These are phyloP conservation scores for Petrocephalus zakoni DNA, from an alignment of 2,113 vertebrate species.

Conservation along the genomic window DNA sequence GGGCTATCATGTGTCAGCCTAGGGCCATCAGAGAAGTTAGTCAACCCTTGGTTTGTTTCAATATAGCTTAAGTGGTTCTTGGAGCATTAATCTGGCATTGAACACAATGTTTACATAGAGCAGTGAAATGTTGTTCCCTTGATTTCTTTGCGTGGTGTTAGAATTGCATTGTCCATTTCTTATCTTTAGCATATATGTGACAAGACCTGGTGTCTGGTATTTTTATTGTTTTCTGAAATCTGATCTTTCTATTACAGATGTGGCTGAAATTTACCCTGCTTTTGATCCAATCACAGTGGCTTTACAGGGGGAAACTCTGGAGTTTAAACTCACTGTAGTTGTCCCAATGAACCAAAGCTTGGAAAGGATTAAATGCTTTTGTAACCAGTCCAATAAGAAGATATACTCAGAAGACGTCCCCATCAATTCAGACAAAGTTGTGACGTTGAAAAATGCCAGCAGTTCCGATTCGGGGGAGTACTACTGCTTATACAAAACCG, in stretches of 20 bases:
- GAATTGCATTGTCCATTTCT: not conserved
- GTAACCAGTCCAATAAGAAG: fast-evolving
- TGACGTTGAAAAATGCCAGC: not conserved
- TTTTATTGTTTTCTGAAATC: not conserved
- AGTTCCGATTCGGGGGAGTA: constrained; percentile 43
- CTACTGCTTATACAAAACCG: constrained; percentile 29
- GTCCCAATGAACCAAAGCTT: constrained; percentile 24
- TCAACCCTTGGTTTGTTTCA: not conserved
- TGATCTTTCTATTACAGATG: not conserved
- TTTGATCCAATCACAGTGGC: constrained; percentile 37
- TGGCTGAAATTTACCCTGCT: not conserved
- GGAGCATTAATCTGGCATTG: not conserved
- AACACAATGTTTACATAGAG: not conserved
- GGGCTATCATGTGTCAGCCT: not conserved
- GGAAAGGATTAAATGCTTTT: not conserved
- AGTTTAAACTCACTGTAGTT: fast-evolving
- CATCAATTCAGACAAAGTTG: fast-evolving
- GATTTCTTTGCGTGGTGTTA: not conserved
- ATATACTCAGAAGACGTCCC: not conserved
- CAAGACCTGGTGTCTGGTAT: not conserved
- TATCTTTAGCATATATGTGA: not conserved
- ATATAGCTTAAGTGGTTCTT: not conserved
- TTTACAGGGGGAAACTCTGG: constrained; percentile 26
- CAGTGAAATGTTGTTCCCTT: not conserved
- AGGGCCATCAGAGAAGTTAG: not conserved